phyloP scores from a whole-genome alignment of 2,797 vertebrate genomes.

The Parotocinclus haroldoi region DNA sequence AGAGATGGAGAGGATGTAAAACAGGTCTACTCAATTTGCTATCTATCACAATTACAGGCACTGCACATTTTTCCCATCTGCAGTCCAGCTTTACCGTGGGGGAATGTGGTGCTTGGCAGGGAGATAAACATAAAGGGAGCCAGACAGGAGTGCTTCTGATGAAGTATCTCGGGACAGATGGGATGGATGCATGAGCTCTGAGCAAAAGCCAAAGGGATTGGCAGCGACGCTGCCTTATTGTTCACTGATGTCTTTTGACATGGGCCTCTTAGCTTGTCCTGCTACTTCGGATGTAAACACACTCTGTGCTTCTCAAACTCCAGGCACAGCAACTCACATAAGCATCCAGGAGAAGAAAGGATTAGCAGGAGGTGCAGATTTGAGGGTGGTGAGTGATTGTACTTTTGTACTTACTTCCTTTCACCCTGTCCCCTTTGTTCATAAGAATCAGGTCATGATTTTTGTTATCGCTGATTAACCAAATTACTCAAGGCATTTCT shows the following conservation, averaged over 20 bases:
- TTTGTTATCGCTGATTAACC: too few relatives aligned
- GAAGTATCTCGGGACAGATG: conserved; percentile 51
- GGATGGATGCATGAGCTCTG: conserved; percentile 50
- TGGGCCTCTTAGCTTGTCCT: conserved; percentile 31
- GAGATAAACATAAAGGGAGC: conserved; percentile 43
- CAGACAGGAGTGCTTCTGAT: conserved; percentile 45
- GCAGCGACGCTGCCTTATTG: conserved; percentile 47
- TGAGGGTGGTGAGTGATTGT: conserved; percentile 7
- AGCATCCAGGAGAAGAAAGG: background rate
- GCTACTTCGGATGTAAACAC: conserved; percentile 40
- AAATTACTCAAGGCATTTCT: too few relatives aligned
- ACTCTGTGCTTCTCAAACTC: conserved; percentile 16
- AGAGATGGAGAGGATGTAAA: conserved; percentile 36
- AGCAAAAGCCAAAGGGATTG: conserved; percentile 49
- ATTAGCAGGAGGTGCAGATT: conserved; percentile 8
- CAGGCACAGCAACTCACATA: background rate
- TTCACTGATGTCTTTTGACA: conserved; percentile 49
- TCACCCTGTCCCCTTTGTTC: conserved; percentile 6
- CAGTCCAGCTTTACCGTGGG: conserved; percentile 40
- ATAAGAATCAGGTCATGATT: background rate
- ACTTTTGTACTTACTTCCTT: conserved; percentile 7
- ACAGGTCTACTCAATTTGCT: conserved; percentile 22
- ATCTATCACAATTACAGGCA: conserved; percentile 43
- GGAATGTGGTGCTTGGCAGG: conserved; percentile 47
- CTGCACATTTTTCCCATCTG: conserved; percentile 50